Evolutionary conservation across 2,113 vertebrate species (phyloP).

Genomic region (Ameiurus melas): DNA sequence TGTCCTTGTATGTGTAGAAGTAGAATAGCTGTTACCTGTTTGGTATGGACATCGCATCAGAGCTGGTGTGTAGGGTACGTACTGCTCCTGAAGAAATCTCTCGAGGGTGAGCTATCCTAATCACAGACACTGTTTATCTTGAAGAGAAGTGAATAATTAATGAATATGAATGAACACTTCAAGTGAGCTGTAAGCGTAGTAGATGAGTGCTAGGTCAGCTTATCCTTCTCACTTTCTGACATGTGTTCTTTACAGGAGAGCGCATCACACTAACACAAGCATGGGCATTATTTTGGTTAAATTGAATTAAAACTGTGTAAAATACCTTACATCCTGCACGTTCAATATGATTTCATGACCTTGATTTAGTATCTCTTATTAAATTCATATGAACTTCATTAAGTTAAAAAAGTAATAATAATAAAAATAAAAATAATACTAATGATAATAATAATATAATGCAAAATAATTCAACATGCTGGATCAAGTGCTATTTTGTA

Average conservation of each 20-base stretch:
- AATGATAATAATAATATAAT: too few relatives aligned
- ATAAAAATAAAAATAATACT: too few relatives aligned
- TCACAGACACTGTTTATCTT: neutral
- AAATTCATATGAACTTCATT: neutral
- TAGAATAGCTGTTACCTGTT: constrained; percentile 14
- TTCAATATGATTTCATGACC: neutral
- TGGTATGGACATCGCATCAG: neutral
- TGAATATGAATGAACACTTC: neutral
- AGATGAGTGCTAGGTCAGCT: neutral
- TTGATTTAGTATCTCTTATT: neutral
- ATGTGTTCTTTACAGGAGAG: neutral
- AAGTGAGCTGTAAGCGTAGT: neutral
- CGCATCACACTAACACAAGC: neutral
- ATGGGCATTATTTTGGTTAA: neutral
- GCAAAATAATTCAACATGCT: neutral
- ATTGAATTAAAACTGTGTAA: neutral
- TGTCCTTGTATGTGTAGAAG: constrained; percentile 22
- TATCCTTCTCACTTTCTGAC: neutral
- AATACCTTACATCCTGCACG: neutral
- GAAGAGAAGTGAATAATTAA: neutral
- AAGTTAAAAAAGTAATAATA: neutral
- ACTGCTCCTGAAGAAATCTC: neutral
- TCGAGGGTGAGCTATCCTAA: neutral
- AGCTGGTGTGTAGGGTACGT: neutral
- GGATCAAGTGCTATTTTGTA: neutral